Conservation (phyloP, 2,113 vertebrate genomes). For the Xenus cinereus region DNA sequence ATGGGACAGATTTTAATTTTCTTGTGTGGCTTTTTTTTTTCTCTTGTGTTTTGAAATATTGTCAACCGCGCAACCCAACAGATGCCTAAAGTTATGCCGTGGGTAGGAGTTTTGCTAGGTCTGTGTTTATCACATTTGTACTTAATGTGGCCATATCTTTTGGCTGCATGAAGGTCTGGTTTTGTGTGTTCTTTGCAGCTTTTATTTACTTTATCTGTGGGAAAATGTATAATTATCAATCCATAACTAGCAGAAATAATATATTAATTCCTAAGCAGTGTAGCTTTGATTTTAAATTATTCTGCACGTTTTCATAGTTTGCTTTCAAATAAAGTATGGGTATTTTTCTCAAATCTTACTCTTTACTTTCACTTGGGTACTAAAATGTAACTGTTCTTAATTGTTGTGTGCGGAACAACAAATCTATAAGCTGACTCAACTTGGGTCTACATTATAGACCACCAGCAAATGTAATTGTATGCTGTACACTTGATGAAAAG, state of each 20-base stretch:
- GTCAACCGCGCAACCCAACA: background rate
- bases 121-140: background rate
- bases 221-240: background rate
- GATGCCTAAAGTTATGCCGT: background rate
- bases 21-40: background rate
- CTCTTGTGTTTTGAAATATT: background rate
- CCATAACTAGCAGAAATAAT: background rate
- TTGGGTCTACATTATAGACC: conserved; percentile 60
- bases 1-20: background rate
- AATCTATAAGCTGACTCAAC: conserved; percentile 7
- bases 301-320: background rate
- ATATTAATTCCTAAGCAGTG: background rate
- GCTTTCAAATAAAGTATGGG: background rate
- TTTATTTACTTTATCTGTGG: background rate
- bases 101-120: background rate
- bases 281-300: background rate
- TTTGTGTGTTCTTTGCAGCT: background rate
- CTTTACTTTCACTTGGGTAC: background rate
- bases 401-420: background rate
- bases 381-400: background rate
- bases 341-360: background rate
- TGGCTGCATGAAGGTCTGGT: background rate
- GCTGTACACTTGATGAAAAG: conserved; percentile 55
- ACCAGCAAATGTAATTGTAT: conserved; percentile 69
- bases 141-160: background rate